Evolutionary conservation across 30 jellyfish, hydroid and myxozoan species (phyloP).

Genomic region (Haliclystus octoradiatus): DNA sequence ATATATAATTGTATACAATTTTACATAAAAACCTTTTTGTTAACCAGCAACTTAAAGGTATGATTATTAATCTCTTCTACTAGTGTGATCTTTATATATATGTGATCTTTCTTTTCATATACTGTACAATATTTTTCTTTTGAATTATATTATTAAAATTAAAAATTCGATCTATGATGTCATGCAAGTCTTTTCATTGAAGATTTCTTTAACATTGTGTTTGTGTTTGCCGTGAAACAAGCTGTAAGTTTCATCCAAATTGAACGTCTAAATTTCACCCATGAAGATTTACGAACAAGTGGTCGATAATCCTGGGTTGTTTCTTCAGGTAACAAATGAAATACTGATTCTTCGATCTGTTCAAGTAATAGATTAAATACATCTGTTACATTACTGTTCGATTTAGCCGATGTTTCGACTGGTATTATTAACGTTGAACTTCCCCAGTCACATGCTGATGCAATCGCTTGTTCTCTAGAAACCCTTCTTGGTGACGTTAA

Average conservation of each 20-base stretch:
- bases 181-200: too few relatives aligned
- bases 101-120: too few relatives aligned
- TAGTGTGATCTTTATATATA: too few relatives aligned
- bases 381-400: slow-evolving; percentile 46
- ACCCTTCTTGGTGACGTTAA: slow-evolving; percentile 32
- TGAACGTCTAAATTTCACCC: neutral
- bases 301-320: neutral
- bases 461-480: slow-evolving; percentile 19
- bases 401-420: slow-evolving; percentile 82
- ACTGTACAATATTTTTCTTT: too few relatives aligned
- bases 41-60: too few relatives aligned
- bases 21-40: too few relatives aligned
- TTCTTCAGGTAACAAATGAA: neutral
- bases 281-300: neutral
- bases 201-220: too few relatives aligned
- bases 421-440: slow-evolving; percentile 16
- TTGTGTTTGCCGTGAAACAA: neutral
- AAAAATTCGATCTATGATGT: too few relatives aligned
- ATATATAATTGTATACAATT: too few relatives aligned
- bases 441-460: slow-evolving; percentile 35
- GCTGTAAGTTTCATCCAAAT: neutral
- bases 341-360: slow-evolving; percentile 26
- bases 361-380: slow-evolving; percentile 54
- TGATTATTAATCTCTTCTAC: too few relatives aligned
- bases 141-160: too few relatives aligned